Percentiles rank a stretch among this genome's conserved stretches.
These are phyloP conservation scores for Megalonaias nervosa DNA, from an alignment of 1,140 invertebrate genomes.

Conservation along the genomic window DNA sequence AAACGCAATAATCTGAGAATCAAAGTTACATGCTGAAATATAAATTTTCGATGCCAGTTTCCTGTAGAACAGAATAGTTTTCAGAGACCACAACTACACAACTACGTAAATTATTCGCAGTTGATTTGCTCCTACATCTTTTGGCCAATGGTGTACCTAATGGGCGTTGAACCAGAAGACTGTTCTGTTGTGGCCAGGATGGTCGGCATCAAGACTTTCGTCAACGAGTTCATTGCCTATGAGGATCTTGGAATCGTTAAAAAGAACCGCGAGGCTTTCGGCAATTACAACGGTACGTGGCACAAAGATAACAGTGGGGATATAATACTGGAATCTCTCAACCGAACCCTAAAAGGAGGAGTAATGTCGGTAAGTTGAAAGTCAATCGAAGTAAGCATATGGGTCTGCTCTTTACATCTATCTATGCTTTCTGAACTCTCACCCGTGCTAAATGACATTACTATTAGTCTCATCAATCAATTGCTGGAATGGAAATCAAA, in stretches of 20 bases:
- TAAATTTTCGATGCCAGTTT: slow-evolving; percentile 2
- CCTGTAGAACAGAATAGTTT: background rate
- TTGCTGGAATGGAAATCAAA: background rate
- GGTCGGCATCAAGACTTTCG: slow-evolving; percentile 68
- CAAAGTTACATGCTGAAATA: background rate
- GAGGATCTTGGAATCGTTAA: slow-evolving; percentile 51
- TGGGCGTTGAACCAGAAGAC: slow-evolving; percentile 61
- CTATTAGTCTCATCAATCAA: background rate
- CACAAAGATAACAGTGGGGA: slow-evolving; percentile 10
- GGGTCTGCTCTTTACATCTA: background rate
- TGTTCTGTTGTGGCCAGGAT: slow-evolving; percentile 63
- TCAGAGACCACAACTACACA: background rate
- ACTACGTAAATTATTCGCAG: slow-evolving; percentile 43
- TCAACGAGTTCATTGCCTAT: slow-evolving; percentile 70
- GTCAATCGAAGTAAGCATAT: background rate
- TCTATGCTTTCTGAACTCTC: background rate
- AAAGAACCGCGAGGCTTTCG: slow-evolving; percentile 38
- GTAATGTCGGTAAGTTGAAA: slow-evolving; percentile 51
- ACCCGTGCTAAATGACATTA: background rate
- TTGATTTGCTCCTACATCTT: slow-evolving; percentile 66
- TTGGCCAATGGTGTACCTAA: slow-evolving; percentile 65
- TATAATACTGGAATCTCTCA: slow-evolving; percentile 33
- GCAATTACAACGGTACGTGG: slow-evolving; percentile 11
- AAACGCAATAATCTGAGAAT: background rate
- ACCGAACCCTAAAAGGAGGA: slow-evolving; percentile 44